phyloP scores from a whole-genome alignment of 2,113 vertebrate genomes.

The Ailurus styani region DNA sequence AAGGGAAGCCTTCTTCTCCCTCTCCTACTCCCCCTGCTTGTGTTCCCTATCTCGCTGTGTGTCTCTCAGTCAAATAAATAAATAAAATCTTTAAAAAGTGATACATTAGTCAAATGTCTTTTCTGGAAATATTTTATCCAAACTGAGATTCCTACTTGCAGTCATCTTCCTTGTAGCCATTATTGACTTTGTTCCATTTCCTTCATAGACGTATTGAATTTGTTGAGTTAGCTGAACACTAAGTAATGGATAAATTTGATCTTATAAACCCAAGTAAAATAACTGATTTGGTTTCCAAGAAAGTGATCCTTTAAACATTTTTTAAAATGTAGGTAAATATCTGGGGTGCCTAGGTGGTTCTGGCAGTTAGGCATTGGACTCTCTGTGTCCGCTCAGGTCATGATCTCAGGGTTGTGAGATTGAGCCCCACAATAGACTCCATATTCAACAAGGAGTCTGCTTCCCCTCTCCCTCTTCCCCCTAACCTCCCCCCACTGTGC shows the following conservation, averaged over 20 bases:
- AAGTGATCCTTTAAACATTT: background rate
- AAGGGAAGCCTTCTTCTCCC: too few relatives aligned
- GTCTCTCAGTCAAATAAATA: too few relatives aligned
- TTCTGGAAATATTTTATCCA: background rate
- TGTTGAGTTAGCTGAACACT: background rate
- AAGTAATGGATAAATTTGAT: background rate
- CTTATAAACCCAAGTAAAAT: background rate
- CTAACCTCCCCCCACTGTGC: too few relatives aligned
- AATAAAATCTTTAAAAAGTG: background rate
- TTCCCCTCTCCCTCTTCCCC: too few relatives aligned
- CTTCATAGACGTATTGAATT: background rate
- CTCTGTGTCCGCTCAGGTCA: background rate
- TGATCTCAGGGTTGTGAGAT: background rate
- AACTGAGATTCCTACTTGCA: background rate
- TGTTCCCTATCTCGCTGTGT: too few relatives aligned
- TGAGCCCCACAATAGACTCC: too few relatives aligned
- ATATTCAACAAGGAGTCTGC: too few relatives aligned
- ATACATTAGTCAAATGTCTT: background rate
- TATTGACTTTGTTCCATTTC: background rate
- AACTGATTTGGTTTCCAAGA: background rate
- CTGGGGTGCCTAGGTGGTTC: background rate
- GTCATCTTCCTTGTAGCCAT: background rate
- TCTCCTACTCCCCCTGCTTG: too few relatives aligned
- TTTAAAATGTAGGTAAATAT: background rate
- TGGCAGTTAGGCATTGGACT: background rate